Conservation (phyloP, 2,113 vertebrate species). For the Willisornis vidua region DNA sequence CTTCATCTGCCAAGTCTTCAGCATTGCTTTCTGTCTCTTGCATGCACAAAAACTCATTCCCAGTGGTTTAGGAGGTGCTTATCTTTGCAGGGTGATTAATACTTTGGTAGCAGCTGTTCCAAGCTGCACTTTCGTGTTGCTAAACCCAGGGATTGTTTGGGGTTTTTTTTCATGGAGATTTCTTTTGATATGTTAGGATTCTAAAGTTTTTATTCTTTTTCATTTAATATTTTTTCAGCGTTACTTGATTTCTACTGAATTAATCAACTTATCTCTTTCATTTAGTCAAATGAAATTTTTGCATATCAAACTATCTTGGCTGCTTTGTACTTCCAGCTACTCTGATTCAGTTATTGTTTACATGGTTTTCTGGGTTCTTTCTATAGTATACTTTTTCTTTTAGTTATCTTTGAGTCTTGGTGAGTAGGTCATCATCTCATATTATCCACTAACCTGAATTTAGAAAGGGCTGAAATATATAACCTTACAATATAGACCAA, state of each 20-base stretch:
- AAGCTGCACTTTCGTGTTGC: neutral
- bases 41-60: neutral
- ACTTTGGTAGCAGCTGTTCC: conserved; percentile 15
- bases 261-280: neutral
- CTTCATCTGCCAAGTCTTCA: neutral
- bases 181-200: neutral
- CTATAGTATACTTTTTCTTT: neutral
- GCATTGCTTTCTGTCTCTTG: neutral
- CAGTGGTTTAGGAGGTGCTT: neutral
- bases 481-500: neutral
- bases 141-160: neutral
- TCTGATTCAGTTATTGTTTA: neutral
- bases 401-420: neutral
- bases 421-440: neutral
- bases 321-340: neutral
- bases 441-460: neutral
- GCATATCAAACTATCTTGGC: neutral
- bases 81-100: neutral
- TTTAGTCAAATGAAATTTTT: neutral
- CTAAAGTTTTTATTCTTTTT: neutral
- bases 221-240: neutral
- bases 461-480: neutral
- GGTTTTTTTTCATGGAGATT: neutral
- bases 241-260: neutral
- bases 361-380: neutral